These are phyloP conservation scores for Zelleria hepariella DNA, from an alignment of 2,888 invertebrate genomes.

Conservation along the genomic window DNA sequence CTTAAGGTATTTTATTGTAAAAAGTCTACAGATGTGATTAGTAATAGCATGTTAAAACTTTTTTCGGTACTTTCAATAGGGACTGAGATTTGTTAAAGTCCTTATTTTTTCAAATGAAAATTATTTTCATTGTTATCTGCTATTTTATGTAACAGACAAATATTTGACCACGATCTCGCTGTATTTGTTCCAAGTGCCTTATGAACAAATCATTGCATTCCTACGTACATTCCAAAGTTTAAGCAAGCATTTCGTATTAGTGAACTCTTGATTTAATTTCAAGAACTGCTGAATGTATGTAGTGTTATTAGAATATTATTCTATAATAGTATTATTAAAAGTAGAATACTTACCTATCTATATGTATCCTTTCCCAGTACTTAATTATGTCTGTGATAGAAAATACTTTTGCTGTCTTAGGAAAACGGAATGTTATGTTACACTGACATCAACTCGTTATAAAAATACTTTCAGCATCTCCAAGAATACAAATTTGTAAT, in stretches of 20 bases:
- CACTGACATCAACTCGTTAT: slow-evolving; percentile 7
- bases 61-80: not conserved
- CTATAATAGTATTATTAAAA: slow-evolving; percentile 11
- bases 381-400: slow-evolving; percentile 54
- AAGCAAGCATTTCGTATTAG: not conserved
- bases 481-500: slow-evolving; percentile 69
- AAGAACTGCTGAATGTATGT: not conserved
- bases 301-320: not conserved
- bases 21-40: too few species aligned
- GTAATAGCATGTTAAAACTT: not conserved
- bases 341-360: slow-evolving; percentile 5
- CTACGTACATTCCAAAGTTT: slow-evolving; percentile 43
- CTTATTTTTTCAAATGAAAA: not conserved
- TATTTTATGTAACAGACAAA: slow-evolving; percentile 8
- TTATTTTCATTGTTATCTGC: not conserved
- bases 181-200: slow-evolving; percentile 70
- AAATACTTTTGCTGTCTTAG: slow-evolving; percentile 7
- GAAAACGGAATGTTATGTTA: not conserved
- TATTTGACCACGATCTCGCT: slow-evolving; percentile 38
- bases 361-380: slow-evolving; percentile 11
- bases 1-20: too few species aligned
- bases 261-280: not conserved
- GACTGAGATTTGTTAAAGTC: not conserved
- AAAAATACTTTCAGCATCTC: slow-evolving; percentile 9
- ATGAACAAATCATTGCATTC: slow-evolving; percentile 64